Conservation (phyloP, 1,140 invertebrate species). For the Lycorma delicatula region DNA sequence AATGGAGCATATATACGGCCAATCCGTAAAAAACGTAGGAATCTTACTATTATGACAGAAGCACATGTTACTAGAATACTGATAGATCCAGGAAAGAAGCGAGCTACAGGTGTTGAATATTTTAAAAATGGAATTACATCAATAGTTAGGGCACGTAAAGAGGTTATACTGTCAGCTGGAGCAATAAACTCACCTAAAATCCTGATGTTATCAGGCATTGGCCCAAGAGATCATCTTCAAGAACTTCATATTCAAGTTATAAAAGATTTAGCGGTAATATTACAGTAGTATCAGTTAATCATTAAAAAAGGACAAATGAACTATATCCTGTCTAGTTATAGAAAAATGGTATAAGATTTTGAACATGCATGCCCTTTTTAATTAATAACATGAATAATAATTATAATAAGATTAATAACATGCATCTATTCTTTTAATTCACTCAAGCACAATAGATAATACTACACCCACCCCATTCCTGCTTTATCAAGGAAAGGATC, state of each 20-base stretch:
- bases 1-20: slow-evolving; percentile 65
- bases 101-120: slow-evolving; percentile 43
- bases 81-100: slow-evolving; percentile 38
- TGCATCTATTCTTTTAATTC: no score
- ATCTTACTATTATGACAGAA: slow-evolving; percentile 59
- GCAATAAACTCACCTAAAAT: slow-evolving; percentile 34
- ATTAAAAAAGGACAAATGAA: no score
- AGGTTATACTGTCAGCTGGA: slow-evolving; percentile 24
- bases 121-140: slow-evolving; percentile 25
- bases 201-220: slow-evolving; percentile 41
- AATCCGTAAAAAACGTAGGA: slow-evolving; percentile 53
- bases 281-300: no score
- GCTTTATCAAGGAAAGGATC: no score
- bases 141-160: slow-evolving; percentile 13
- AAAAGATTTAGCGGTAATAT: slow-evolving; percentile 38
- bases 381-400: no score
- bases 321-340: no score
- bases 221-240: slow-evolving; percentile 36
- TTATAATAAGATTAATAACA: no score
- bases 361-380: no score
- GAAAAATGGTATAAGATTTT: no score
- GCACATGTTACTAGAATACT: slow-evolving; percentile 61
- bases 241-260: slow-evolving; percentile 26
- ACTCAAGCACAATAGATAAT: no score
- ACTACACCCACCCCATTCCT: no score